Percentiles rank a stretch among this genome's conserved stretches.
These are phyloP conservation scores for Calephelis virginiensis DNA, from an alignment of 1,140 invertebrate genomes.

Conservation along the genomic window DNA sequence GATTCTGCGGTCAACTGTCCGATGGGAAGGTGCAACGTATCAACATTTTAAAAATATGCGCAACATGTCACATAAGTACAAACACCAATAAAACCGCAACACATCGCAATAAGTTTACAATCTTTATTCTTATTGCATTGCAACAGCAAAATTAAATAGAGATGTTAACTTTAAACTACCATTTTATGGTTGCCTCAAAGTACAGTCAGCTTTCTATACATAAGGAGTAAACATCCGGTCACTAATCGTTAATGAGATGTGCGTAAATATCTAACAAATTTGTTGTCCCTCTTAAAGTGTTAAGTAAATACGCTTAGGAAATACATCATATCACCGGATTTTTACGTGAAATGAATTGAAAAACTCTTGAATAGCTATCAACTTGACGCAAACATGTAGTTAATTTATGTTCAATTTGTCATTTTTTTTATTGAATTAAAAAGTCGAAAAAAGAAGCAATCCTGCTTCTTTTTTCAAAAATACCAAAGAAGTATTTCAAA, in stretches of 20 bases:
- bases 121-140: slow-evolving; percentile 41
- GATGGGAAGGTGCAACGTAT: slow-evolving; percentile 27
- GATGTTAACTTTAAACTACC: slow-evolving; percentile 35
- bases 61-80: slow-evolving; percentile 24
- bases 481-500: too few relatives aligned
- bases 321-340: neutral
- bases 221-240: slow-evolving; percentile 63
- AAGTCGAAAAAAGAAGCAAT: too few relatives aligned
- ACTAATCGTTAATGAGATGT: slow-evolving; percentile 41
- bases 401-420: too few relatives aligned
- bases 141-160: slow-evolving; percentile 53
- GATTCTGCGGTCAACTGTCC: slow-evolving; percentile 43
- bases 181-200: slow-evolving; percentile 14
- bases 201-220: slow-evolving; percentile 48
- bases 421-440: too few relatives aligned
- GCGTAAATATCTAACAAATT: slow-evolving; percentile 20
- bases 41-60: slow-evolving; percentile 35
- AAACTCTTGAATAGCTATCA: too few relatives aligned
- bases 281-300: slow-evolving; percentile 17
- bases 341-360: neutral
- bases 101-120: slow-evolving; percentile 43
- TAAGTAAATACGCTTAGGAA: slow-evolving; percentile 15
- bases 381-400: too few relatives aligned
- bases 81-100: slow-evolving; percentile 41
- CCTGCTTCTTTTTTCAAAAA: too few relatives aligned